phyloP scores from a whole-genome alignment of 1,140 invertebrate species.

The Drosophila littoralis region DNA sequence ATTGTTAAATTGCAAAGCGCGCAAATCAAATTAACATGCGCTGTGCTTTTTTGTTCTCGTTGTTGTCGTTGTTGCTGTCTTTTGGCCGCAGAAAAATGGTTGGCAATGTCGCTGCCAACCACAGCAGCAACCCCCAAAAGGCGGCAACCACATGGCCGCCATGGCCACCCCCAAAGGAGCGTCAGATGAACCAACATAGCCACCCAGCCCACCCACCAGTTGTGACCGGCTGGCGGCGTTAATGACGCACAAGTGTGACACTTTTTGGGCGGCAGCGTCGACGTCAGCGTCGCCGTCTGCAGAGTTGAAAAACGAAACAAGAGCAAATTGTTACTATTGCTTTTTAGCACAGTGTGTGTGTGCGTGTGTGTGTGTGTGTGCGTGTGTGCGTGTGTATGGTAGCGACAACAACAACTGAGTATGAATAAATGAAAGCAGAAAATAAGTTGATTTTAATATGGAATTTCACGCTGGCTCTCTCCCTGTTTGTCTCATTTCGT shows the following conservation, averaged over 20 bases:
- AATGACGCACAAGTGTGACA: slow-evolving; percentile 83
- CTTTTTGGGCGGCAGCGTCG: slow-evolving; percentile 48
- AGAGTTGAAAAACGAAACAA: slow-evolving; percentile 58
- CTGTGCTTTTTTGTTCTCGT: slow-evolving; percentile 35
- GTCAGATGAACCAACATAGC: slow-evolving; percentile 39
- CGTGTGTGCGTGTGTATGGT: slow-evolving; percentile 30
- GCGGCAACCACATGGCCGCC: slow-evolving; percentile 43
- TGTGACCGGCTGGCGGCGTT: slow-evolving; percentile 77
- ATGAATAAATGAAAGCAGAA: slow-evolving; percentile 82
- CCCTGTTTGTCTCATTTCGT: slow-evolving; percentile 27
- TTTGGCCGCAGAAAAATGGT: slow-evolving; percentile 78
- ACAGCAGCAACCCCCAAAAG: slow-evolving; percentile 67
- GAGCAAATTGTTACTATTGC: slow-evolving; percentile 66
- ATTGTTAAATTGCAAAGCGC: slow-evolving; percentile 81
- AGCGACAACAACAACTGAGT: slow-evolving; percentile 62
- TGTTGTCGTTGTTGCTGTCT: slow-evolving; percentile 39
- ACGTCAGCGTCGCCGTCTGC: slow-evolving; percentile 19
- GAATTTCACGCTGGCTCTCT: slow-evolving; percentile 73
- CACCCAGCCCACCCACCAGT: slow-evolving; percentile 66
- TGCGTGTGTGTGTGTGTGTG: slow-evolving; percentile 18
- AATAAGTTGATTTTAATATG: slow-evolving; percentile 83
- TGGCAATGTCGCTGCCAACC: slow-evolving; percentile 78
- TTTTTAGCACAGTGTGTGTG: slow-evolving; percentile 25
- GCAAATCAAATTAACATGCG: slow-evolving; percentile 80
- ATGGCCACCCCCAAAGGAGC: slow-evolving; percentile 42